phyloP scores from a whole-genome alignment of 2,888 invertebrate species.

The Tetanocera ferruginea region DNA sequence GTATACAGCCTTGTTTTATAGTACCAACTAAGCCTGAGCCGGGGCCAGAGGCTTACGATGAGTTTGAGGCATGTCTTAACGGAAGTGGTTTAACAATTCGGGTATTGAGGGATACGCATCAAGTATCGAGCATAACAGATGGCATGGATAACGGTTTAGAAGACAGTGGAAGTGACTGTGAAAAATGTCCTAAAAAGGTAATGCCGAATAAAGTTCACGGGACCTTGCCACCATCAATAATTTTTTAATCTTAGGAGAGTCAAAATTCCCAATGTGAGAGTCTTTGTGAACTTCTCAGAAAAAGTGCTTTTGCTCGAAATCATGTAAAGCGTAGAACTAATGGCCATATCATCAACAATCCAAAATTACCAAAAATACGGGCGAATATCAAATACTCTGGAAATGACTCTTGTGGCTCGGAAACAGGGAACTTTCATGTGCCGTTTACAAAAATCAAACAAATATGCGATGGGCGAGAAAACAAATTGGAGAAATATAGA shows the following conservation, averaged over 20 bases:
- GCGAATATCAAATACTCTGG: slow-evolving; percentile 68
- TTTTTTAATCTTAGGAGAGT: slow-evolving; percentile 37
- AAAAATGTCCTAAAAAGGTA: slow-evolving; percentile 44
- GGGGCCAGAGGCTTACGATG: slow-evolving; percentile 66
- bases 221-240: neutral
- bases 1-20: slow-evolving; percentile 55
- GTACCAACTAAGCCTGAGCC: slow-evolving; percentile 55
- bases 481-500: slow-evolving; percentile 60
- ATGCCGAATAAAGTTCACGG: neutral
- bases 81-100: slow-evolving; percentile 67
- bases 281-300: slow-evolving; percentile 44
- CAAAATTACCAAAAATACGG: slow-evolving; percentile 62
- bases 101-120: slow-evolving; percentile 65
- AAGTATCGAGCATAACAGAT: slow-evolving; percentile 62
- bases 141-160: slow-evolving; percentile 50
- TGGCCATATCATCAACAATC: slow-evolving; percentile 58
- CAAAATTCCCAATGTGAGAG: slow-evolving; percentile 43
- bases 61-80: slow-evolving; percentile 67
- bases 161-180: slow-evolving; percentile 48
- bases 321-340: slow-evolving; percentile 56
- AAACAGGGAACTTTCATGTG: slow-evolving; percentile 56
- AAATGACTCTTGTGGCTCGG: slow-evolving; percentile 58
- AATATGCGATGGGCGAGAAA: slow-evolving; percentile 52
- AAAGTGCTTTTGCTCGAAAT: slow-evolving; percentile 55
- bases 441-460: slow-evolving; percentile 62